phyloP scores from a whole-genome alignment of 2,888 invertebrate species.

The Drosophila greeni region DNA sequence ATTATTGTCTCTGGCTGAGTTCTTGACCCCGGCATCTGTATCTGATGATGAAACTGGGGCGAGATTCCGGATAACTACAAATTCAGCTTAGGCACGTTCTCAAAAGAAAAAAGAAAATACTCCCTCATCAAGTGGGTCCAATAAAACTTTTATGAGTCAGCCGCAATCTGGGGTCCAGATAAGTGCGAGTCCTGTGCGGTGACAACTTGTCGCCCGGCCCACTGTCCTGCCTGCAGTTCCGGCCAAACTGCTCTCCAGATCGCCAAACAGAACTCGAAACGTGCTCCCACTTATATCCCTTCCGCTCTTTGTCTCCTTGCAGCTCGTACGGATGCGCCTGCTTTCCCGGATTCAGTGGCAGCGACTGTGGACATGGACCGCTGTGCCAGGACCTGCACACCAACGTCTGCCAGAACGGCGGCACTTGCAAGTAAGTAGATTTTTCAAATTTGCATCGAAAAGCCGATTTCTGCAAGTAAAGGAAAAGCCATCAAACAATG shows the following conservation, averaged over 20 bases:
- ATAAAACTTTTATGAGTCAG: slow-evolving; percentile 38
- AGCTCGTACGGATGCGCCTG: slow-evolving; percentile 90
- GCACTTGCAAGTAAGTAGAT: slow-evolving; percentile 88
- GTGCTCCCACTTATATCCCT: slow-evolving; percentile 21
- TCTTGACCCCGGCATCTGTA: slow-evolving; percentile 51
- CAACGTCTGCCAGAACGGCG: slow-evolving; percentile 88
- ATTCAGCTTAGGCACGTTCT: slow-evolving; percentile 49
- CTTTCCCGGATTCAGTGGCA: slow-evolving; percentile 88
- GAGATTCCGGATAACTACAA: slow-evolving; percentile 34
- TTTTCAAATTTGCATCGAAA: neutral
- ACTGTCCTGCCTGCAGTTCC: slow-evolving; percentile 17
- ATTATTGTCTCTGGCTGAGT: slow-evolving; percentile 50
- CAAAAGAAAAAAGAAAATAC: slow-evolving; percentile 15
- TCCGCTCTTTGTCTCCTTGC: slow-evolving; percentile 66
- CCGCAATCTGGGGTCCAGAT: slow-evolving; percentile 35
- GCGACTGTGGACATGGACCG: slow-evolving; percentile 88
- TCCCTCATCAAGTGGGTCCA: slow-evolving; percentile 23
- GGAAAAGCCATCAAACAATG: neutral
- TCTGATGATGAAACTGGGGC: slow-evolving; percentile 41
- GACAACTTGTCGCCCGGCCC: slow-evolving; percentile 44
- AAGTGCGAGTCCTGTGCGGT: slow-evolving; percentile 30
- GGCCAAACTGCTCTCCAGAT: slow-evolving; percentile 7
- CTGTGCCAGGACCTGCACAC: slow-evolving; percentile 84
- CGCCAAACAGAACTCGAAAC: slow-evolving; percentile 22
- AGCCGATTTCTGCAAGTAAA: neutral